Evolutionary conservation across 2,113 vertebrate species (phyloP), one percentile per base, ranked within the genome.

Genomic region (Pygathrix nemaeus): DNA sequence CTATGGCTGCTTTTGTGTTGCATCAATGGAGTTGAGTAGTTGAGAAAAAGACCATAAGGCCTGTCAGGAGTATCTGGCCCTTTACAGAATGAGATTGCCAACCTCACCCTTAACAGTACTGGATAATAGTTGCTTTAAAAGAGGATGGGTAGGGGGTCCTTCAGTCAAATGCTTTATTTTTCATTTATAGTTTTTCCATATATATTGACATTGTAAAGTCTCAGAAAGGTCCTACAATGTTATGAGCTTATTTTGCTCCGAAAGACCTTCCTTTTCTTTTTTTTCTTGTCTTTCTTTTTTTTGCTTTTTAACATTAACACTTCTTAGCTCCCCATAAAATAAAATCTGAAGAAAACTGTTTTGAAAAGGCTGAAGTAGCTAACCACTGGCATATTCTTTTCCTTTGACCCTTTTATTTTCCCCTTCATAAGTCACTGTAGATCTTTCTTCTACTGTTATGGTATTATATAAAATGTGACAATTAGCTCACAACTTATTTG

Each of bases 401-500:
- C 25, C 10, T 79, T 86, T 95, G 48, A 12, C 20, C 35, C 48
- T 59, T 91, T 48, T 45, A 40, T 23, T 18, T 57, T 90, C 82
- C 90, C 17, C 16, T 27, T 20, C 66, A 5, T 50, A 66, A 86
- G 8, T 55, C 52, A 75, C 17, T 78, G 21, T 4, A 91, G 20
- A 55, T n/a, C 35, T n/a, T 78, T 72, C 21, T 43, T 83, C 52
- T 91, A 79, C 10, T 68, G 7, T 43, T 89, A 68, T 61, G 5
- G 18, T 21, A 64, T 64, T 64, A 79, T 14, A 59, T 84, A 64
- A n/a, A 87, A 70, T 87, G 68, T 66, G 38, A 90, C 52, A 83
- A 79, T 84, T 96, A 91, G 12, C 7, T 79, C 38, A 88, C 57
- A 93, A 52, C 2, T 80, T 68, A 88, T n/a, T 96, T 88, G 21